phyloP scores from a whole-genome alignment of 2,797 vertebrate genomes.

The Microchirus variegatus region DNA sequence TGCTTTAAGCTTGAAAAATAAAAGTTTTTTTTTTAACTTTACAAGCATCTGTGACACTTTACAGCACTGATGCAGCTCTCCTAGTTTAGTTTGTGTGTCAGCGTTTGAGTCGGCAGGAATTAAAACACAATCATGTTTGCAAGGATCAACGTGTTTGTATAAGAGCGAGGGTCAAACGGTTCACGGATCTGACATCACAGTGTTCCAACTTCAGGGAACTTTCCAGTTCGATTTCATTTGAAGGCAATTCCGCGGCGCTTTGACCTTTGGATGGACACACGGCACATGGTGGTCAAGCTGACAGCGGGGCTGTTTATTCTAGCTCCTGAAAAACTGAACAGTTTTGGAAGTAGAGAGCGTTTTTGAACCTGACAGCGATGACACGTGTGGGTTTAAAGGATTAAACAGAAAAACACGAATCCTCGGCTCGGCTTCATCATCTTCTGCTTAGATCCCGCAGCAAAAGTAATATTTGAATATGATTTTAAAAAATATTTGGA shows the following conservation, averaged over 20 bases:
- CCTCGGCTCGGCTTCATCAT: neutral
- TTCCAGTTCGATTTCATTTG: neutral
- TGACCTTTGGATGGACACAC: slow-evolving; percentile 42
- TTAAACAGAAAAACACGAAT: slow-evolving; percentile 46
- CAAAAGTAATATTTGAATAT: slow-evolving; percentile 52
- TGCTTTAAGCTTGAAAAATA: no score
- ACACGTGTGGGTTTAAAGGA: slow-evolving; percentile 38
- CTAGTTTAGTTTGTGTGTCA: no score
- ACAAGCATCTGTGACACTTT: no score
- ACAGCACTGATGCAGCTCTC: no score
- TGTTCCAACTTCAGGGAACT: slow-evolving; percentile 3
- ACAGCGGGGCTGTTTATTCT: slow-evolving; percentile 38
- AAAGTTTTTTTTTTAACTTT: no score
- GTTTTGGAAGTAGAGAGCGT: slow-evolving; percentile 37
- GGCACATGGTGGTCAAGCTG: slow-evolving; percentile 13
- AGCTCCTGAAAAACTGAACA: slow-evolving; percentile 33
- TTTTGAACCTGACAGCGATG: slow-evolving; percentile 55
- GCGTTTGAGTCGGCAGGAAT: neutral
- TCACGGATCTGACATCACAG: neutral
- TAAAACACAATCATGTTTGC: neutral
- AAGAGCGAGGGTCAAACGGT: neutral
- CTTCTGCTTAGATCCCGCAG: slow-evolving; percentile 32
- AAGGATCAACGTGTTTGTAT: neutral
- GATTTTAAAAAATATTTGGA: slow-evolving; percentile 37
- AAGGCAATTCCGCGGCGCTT: neutral